Conservation (phyloP, 2,888 invertebrate species). For the Thyatira batis region DNA sequence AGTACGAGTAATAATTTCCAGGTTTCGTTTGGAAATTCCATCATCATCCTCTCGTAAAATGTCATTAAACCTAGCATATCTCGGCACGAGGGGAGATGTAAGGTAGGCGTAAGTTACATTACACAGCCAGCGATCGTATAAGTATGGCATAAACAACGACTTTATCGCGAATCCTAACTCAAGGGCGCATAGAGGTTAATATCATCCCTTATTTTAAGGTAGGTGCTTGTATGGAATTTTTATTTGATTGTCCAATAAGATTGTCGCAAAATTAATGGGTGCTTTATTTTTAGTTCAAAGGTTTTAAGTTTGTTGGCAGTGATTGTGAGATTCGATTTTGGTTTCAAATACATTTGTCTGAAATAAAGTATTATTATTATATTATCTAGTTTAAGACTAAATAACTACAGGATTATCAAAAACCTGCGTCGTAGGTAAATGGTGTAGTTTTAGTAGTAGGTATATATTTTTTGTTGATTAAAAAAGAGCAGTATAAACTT, state of each 20-base stretch:
- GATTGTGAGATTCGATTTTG: too few species aligned
- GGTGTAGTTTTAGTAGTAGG: too few species aligned
- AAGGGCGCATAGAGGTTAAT: constrained; percentile 3
- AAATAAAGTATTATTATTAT: too few species aligned
- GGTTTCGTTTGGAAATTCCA: background rate
- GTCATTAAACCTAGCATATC: constrained; percentile 6
- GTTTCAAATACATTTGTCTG: too few species aligned
- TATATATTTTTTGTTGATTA: too few species aligned
- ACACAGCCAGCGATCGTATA: constrained; percentile 19
- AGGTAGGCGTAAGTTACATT: background rate
- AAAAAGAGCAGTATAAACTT: too few species aligned
- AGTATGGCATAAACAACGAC: constrained; percentile 30
- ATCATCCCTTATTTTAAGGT: background rate
- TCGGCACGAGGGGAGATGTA: background rate
- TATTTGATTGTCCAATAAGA: constrained; percentile 12
- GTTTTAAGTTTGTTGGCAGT: too few species aligned
- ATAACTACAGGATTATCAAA: too few species aligned
- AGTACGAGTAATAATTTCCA: background rate
- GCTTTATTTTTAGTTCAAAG: background rate
- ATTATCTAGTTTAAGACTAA: too few species aligned
- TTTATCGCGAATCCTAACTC: constrained; percentile 31
- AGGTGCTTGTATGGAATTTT: constrained; percentile 1
- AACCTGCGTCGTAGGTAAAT: too few species aligned
- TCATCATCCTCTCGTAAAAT: background rate
- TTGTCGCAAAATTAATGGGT: background rate